A percentile compares a stretch with the other conserved stretches of the same genome.
Evolutionary conservation across 2,113 vertebrate species (phyloP).

Genomic region (Cynocephalus volans): DNA sequence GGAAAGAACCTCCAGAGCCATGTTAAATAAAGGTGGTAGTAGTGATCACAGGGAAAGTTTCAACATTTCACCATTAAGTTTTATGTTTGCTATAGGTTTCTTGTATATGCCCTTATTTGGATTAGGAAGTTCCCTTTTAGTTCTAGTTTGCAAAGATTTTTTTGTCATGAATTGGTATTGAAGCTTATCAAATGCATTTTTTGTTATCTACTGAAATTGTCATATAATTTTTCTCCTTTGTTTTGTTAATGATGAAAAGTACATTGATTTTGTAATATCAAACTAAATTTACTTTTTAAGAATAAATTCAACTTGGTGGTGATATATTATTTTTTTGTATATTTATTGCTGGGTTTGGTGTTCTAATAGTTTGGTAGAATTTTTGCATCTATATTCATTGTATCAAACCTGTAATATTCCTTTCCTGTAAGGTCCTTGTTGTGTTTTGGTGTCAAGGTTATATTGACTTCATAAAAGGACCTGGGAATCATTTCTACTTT

Average conservation of each 20-base stretch:
- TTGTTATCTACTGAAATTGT: background rate
- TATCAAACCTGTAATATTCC: background rate
- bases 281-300: slow-evolving; percentile 37
- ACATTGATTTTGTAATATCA: slow-evolving; percentile 18
- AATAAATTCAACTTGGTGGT: background rate
- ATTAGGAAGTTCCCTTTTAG: background rate
- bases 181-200: background rate
- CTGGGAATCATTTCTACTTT: background rate
- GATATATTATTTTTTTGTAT: background rate
- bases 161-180: background rate
- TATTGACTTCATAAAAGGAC: background rate
- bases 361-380: slow-evolving; percentile 17
- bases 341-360: background rate
- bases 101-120: background rate
- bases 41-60: background rate
- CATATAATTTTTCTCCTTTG: background rate
- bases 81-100: background rate
- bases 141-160: background rate
- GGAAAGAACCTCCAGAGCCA: background rate
- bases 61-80: background rate
- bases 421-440: background rate
- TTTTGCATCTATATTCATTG: background rate
- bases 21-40: background rate
- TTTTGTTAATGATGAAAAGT: slow-evolving; percentile 19
- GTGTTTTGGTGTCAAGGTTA: background rate